Base-by-base conservation (phyloP, 2,888 invertebrate genomes). In the Lycaena phlaeas region DNA sequence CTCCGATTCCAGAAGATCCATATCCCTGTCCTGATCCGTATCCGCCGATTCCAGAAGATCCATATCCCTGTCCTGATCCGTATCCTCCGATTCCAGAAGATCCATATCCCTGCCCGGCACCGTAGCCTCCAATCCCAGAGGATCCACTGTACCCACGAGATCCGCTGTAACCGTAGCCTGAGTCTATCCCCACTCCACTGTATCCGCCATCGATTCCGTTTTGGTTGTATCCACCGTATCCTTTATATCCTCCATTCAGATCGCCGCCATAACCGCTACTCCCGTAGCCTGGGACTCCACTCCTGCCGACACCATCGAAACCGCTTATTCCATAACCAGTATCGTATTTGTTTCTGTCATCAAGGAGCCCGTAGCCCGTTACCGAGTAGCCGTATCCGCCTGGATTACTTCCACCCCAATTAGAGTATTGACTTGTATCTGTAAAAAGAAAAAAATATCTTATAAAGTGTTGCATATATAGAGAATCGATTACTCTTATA, bases 391-490 rank as follows among this genome's bases (percentile, higher is more conserved):
- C 56, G 25, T 76, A 64, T 22, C 57, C 56, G 7, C 64, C 61
- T 12, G 70, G 66, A 37, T 65, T 61, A 27, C 50, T 52, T 14
- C 76, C 64, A 18, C 76, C 75, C 53, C 79, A 73, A 52, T 85
- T 84, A 0, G 70, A 60, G 26, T 58, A 58, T 41, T 58, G 58
- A 43, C 42, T 48, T 3, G 52, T 51, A 50, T 56, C 56, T 56
- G 49, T 4, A 40, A 52, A 27, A n/a, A n/a, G n/a, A n/a, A n/a
- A n/a, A n/a, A n/a, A n/a, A n/a, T n/a, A n/a, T n/a, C n/a, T n/a
- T n/a, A n/a, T n/a, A n/a, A n/a, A n/a, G n/a, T n/a, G n/a, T n/a
- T n/a, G n/a, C n/a, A n/a, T n/a, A n/a, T n/a, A n/a, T n/a, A n/a
- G n/a, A n/a, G n/a, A n/a, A n/a, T n/a, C n/a, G n/a, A n/a, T n/a